Evolutionary conservation across 1,140 invertebrate species (phyloP), one percentile per base, ranked within the genome.

Genomic region (Radopholus similis): DNA sequence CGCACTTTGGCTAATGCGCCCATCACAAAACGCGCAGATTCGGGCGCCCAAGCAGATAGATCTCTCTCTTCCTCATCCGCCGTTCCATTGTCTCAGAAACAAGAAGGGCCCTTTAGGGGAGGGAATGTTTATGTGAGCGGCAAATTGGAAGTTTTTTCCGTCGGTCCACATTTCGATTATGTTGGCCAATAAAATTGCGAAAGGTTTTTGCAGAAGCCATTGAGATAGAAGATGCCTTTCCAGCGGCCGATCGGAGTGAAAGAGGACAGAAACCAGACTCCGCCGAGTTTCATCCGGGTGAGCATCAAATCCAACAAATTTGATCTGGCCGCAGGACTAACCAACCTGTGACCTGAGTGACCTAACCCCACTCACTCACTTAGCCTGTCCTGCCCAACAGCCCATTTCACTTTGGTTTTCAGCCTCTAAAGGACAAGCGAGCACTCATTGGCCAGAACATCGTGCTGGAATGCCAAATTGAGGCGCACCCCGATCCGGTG

Each of bases 381-480:
- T 47, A 21, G 18, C 44, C 26, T 4, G 18, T 47, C 5, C 44
- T 6, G 26, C 6, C 18, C 5, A 4, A 6, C 26, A 47, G 18
- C 6, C 5, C 26, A 21, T 6, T 47, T 4, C 18, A 47, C 5
- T 47, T 5, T 47, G 18, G 26, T 11, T 2, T 81, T 71, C 35
- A 81, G 78, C 77, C 77, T 18, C 59, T 80, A 18, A 69, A 71
- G 64, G 77, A 80, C 62, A 81, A 81, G 57, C 58, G 78, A 35
- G 79, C 70, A 13, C 70, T 82, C 18, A 72, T 82, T 32, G 77
- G 80, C 11, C 80, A 81, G 58, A 68, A 49, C 38, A 73, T 81
- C 18, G 65, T 73, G n/a, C 68, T 81, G 42, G 79, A 81, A 64
- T 82, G 80, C 49, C 74, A 80, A 53, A 64, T 81, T 35, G 80